Evolutionary conservation across 2,888 invertebrate species (phyloP), one percentile per base, ranked within the genome.

Genomic region (Drosophila cognata): DNA sequence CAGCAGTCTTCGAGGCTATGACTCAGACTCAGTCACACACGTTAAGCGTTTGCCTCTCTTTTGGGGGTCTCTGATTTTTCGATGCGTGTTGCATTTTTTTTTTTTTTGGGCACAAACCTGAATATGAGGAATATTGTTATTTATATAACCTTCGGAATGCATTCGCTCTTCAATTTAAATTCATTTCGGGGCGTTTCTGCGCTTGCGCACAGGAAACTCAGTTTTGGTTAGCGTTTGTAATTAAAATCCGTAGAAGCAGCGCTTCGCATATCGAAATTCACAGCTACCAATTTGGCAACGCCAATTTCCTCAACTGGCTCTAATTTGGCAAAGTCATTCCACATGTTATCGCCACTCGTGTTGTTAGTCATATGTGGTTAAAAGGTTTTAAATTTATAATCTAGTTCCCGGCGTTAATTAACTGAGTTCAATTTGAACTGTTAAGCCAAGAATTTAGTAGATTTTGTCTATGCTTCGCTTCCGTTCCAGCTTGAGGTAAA

Each of bases 191-290:
- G 52, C 38, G 41, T 43, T 61, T 52, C 18, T 18, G 33, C n/a
- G 35, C 35, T 35, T 50, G 55, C 36, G 35, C 25, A 72, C 78
- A 81, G 81, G 72, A 81, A 81, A 62, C 48, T 67, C 57, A n/a
- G 33, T 56, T 71, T 77, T 77, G 62, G 81, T 31, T 60, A 29
- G 50, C 33, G 25, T 55, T n/a, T 48, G 56, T 71, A 67, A 81
- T 77, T 81, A 77, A 67, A 58, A 52, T 61, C 71, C 46, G 52
- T 43, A 81, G 48, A 58, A 36, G 71, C 62, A 58, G 36, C 46
- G 46, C 43, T 46, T 46, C 18, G 41, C 64, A 41, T 62, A 59
- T 75, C 52, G 25, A 64, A 79, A 61, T 61, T 43, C 53, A 43
- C 16, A 21, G 29, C n/a, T 53, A 43, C 71, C 33, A 60, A 55